These are phyloP conservation scores for Hippocampus kuda DNA, from an alignment of 2,797 vertebrate species.

Conservation along the genomic window DNA sequence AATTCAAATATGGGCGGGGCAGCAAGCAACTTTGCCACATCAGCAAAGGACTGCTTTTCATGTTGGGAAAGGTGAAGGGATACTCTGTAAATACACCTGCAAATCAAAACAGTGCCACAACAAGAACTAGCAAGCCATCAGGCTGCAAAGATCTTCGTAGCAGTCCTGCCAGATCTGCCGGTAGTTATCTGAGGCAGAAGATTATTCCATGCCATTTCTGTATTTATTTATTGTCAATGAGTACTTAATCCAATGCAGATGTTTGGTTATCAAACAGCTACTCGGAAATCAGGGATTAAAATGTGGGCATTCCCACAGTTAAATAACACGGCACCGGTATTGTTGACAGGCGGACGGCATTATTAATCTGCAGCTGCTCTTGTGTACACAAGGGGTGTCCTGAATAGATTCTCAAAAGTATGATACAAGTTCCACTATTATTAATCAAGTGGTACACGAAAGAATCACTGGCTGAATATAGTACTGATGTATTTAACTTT, in stretches of 20 bases:
- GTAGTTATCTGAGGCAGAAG: constrained; percentile 2
- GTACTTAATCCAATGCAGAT: constrained; percentile 8
- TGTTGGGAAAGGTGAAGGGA: constrained; percentile 16
- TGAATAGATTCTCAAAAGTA: neutral
- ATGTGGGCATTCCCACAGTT: neutral
- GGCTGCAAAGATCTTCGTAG: constrained; percentile 11
- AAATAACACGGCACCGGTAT: neutral
- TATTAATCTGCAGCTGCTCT: constrained; percentile 6
- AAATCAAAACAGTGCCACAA: constrained; percentile 12
- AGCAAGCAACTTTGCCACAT: constrained; percentile 24
- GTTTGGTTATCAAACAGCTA: neutral
- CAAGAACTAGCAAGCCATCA: constrained; percentile 18
- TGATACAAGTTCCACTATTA: too few species aligned
- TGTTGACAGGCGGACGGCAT: neutral
- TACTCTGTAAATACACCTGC: constrained; percentile 22
- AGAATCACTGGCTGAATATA: too few species aligned
- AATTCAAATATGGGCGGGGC: constrained; percentile 47
- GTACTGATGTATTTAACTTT: too few species aligned
- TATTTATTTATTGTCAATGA: constrained; percentile 2
- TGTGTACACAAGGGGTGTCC: constrained; percentile 2
- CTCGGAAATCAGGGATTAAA: neutral
- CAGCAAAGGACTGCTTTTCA: constrained; percentile 27
- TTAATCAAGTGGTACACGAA: too few species aligned
- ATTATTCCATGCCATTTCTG: constrained; percentile 8
- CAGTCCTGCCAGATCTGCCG: neutral